A percentile compares a stretch with the other conserved stretches of the same genome.
phyloP scores from a whole-genome alignment of 1,140 invertebrate species.

The Proales similis region DNA sequence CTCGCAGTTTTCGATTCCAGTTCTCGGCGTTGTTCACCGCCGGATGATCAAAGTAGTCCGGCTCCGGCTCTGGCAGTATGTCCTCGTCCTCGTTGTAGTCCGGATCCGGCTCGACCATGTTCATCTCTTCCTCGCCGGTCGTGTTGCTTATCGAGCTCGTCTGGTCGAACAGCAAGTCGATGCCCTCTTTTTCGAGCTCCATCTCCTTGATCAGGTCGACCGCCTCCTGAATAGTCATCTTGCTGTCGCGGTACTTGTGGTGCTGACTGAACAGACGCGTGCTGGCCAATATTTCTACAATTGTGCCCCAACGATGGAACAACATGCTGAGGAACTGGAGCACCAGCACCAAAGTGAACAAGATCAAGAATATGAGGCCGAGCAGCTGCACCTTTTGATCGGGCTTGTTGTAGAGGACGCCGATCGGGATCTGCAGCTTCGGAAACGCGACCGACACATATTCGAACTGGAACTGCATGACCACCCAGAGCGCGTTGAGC shows the following conservation, averaged over 20 bases:
- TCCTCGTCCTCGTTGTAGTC: slow-evolving; percentile 31
- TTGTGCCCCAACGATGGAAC: slow-evolving; percentile 52
- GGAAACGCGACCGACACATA: slow-evolving; percentile 78
- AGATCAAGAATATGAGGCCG: slow-evolving; percentile 53
- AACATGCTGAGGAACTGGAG: slow-evolving; percentile 56
- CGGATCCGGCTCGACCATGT: slow-evolving; percentile 20
- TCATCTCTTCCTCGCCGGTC: slow-evolving; percentile 2
- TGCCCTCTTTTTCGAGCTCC: slow-evolving; percentile 3
- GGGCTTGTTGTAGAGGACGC: slow-evolving; percentile 39
- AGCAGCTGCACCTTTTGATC: slow-evolving; percentile 50
- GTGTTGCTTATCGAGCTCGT: background rate
- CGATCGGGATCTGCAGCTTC: slow-evolving; percentile 71
- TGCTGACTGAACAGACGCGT: slow-evolving; percentile 39
- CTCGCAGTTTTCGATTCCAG: slow-evolving; percentile 16
- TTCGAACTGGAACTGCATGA: slow-evolving; percentile 92
- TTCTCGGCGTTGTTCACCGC: slow-evolving; percentile 33
- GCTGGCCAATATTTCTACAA: slow-evolving; percentile 46
- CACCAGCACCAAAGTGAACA: slow-evolving; percentile 54
- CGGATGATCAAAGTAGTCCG: slow-evolving; percentile 37
- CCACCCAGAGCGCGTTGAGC: slow-evolving; percentile 92
- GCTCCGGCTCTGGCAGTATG: slow-evolving; percentile 9
- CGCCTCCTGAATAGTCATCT: slow-evolving; percentile 11
- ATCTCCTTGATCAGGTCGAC: slow-evolving; percentile 36
- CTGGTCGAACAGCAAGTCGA: background rate
- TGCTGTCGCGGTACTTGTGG: slow-evolving; percentile 23